These are phyloP conservation scores for Octonoba sinensis DNA, from an alignment of 2,888 invertebrate species.

Conservation along the genomic window DNA sequence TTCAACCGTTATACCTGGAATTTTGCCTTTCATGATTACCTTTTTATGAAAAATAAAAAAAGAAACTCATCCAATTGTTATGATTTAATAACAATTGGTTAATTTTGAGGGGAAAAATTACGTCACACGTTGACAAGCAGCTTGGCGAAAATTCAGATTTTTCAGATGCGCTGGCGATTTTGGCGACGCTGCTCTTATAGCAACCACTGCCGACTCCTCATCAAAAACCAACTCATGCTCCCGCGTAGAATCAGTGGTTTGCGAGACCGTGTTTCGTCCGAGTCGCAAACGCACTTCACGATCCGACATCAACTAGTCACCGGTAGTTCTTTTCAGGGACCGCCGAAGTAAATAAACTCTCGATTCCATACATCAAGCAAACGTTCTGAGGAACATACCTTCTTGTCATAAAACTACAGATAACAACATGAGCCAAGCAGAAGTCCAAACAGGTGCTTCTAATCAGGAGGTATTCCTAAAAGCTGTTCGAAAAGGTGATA, in stretches of 20 bases:
- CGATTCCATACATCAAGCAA: too few species aligned
- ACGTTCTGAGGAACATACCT: background rate
- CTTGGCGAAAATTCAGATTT: background rate
- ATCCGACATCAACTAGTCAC: slow-evolving; percentile 13
- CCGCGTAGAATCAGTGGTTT: slow-evolving; percentile 18
- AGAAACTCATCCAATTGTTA: too few species aligned
- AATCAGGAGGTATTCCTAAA: slow-evolving; percentile 70
- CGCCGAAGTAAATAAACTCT: too few species aligned
- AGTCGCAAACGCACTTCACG: background rate
- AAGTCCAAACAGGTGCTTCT: slow-evolving; percentile 44
- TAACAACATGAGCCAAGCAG: slow-evolving; percentile 48
- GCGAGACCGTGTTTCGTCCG: background rate
- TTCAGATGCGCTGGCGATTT: slow-evolving; percentile 13
- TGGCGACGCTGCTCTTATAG: slow-evolving; percentile 9
- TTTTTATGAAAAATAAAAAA: too few species aligned
- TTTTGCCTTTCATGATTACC: too few species aligned
- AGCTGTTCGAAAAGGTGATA: slow-evolving; percentile 70
- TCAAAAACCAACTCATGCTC: slow-evolving; percentile 36
- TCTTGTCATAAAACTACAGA: too few species aligned
- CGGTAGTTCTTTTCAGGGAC: background rate
- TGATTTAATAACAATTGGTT: too few species aligned
- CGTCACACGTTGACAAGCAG: background rate
- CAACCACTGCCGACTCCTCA: slow-evolving; percentile 25
- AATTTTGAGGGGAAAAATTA: too few species aligned
- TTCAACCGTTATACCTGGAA: too few species aligned